Base-by-base conservation (phyloP, 35 echinoderm and acorn worm genomes). In the Lytechinus pictus region DNA sequence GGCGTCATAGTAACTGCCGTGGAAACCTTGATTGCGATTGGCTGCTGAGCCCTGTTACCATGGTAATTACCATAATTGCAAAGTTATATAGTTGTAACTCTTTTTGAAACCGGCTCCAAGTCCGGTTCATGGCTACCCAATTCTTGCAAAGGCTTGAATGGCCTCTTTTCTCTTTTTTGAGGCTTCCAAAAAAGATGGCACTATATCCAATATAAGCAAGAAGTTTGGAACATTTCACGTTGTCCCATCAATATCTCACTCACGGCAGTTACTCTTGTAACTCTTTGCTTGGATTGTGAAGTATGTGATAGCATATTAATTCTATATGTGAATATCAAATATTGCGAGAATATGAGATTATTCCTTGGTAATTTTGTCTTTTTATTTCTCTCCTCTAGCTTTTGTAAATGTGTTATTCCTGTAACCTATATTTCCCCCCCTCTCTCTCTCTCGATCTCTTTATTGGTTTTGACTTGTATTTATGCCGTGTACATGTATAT, bases 401-500 rank as follows among this genome's bases (percentile, higher is more conserved):
- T 10, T 90, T 90, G 88, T 90, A 90, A 12, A 90, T 90, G 88
- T 54, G 3, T 44, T 44, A 52, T 13, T 90, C 52, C 52, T 54
- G 52, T 90, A 19, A 12, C 19, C 11, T 44, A 44, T 44, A 44
- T 44, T 44, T 44, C 33, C 0, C 33, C 33, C 33, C 33, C 33
- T 90, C 13, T 58, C 9, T 58, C 56, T 58, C 9, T 58, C 9
- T 58, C 56, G 33, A 44, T 58, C 56, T 58, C 56, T 57, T 57
- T 54, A 10, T 52, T 90, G 29, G 52, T 54, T 90, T 90, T 90
- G 52, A 90, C 52, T 90, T 90, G 88, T 90, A 90, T 90, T 90
- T 90, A 90, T 90, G 88, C 88, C 88, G 88, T 90, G 88, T 90
- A 90, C 88, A 90, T 90, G 88, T 90, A 90, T 90, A 90, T 90